Base-by-base conservation (phyloP, 2,888 invertebrate genomes). In the Luperina testacea region DNA sequence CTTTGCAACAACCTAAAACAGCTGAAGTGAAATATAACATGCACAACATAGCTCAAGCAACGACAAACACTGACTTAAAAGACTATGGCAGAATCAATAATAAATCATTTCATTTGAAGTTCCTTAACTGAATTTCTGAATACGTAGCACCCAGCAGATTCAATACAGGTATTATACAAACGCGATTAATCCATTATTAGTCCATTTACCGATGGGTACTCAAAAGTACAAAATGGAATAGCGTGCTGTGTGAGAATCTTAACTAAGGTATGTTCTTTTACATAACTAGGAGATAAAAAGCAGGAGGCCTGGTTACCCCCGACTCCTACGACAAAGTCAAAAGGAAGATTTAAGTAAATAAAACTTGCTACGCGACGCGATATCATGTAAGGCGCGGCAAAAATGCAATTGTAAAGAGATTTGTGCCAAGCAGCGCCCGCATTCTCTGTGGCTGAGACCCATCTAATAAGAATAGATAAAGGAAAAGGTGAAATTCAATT, bases 321-420 rank as follows among this genome's bases (percentile, higher is more conserved):
- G 7, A 53, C 6, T 27, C 15, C 24, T 27, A 27, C 15, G 5
- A 24, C 53, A 75, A 75, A 75, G 5, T 42, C 24, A 32, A 45
- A 42, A 45, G 53, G 73, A 75, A 17, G 8, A 8, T 57, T 51
- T 13, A 42, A 15, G 4, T 57, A 20, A 77, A 32, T 77, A 20
- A 51, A 77, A 78, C 20, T 61, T 53, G 42, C 45, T 38, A 78
- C 82, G 74, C 63, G 64, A 61, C 82, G 74, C 63, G 64, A 57
- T 32, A 53, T 11, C 63, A 57, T 65, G 68, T 20, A 57, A 42
- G 15, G 73, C 73, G 64, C 73, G 73, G 42, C 57, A 86, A 69
- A 86, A 80, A 86, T 85, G 81, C 76, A 81, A 84, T 84, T 75
- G 69, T 73, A 80, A 71, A 83, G 72, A 85, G 79, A 80, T 86